These are phyloP conservation scores for Falco punctatus DNA, from an alignment of 2,113 vertebrate genomes.

Conservation along the genomic window DNA sequence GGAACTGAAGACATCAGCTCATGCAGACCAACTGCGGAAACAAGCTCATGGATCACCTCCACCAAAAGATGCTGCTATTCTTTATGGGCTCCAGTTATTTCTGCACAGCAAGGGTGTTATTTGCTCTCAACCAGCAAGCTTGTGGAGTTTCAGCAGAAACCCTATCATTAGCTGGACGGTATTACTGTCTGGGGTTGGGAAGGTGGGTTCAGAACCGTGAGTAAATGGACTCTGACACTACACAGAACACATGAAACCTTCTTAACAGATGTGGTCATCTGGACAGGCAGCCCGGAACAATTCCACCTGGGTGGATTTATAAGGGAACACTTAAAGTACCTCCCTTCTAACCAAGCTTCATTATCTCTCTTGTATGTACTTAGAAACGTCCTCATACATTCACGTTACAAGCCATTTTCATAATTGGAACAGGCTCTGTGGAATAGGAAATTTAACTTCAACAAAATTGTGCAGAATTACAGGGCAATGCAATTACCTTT, in stretches of 20 bases:
- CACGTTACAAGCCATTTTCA: neutral
- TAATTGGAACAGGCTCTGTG: neutral
- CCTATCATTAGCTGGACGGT: neutral
- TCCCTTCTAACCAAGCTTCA: neutral
- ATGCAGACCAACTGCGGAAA: neutral
- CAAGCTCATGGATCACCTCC: neutral
- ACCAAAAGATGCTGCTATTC: neutral
- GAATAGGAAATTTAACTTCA: neutral
- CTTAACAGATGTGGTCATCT: neutral
- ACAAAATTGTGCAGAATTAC: constrained; percentile 17
- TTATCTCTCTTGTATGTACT: neutral
- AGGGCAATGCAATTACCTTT: neutral
- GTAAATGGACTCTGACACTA: neutral
- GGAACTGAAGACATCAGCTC: neutral
- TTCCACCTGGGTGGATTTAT: neutral
- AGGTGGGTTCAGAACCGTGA: neutral
- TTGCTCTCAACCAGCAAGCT: neutral
- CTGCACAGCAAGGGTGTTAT: neutral
- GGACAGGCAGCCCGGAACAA: neutral
- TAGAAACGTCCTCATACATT: neutral
- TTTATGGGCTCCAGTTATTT: neutral
- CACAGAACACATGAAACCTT: neutral
- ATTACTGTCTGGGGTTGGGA: neutral
- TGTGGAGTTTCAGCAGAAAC: neutral
- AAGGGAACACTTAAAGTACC: neutral